phyloP scores from a whole-genome alignment of 2,113 vertebrate genomes.

The Myxocyprinus asiaticus region DNA sequence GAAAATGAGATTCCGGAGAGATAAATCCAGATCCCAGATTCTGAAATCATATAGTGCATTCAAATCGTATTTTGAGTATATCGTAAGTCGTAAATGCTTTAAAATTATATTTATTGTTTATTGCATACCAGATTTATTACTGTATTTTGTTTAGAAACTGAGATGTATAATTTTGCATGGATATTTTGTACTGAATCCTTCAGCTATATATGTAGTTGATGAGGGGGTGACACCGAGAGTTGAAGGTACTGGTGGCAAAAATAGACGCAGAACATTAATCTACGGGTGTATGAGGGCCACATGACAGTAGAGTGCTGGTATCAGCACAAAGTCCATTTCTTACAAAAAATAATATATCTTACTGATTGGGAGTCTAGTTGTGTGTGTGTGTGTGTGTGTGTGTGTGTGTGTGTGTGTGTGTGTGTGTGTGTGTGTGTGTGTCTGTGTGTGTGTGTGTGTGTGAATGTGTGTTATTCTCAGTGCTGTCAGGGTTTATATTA shows the following conservation, averaged over 20 bases:
- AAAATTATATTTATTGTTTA: neutral
- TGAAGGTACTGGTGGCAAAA: neutral
- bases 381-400: neutral
- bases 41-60: too few relatives aligned
- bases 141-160: neutral
- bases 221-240: neutral
- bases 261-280: neutral
- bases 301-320: conserved; percentile 4
- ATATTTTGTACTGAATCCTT: neutral
- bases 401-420: too few relatives aligned
- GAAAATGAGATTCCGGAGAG: conserved; percentile 4
- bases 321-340: neutral
- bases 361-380: neutral
- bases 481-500: neutral
- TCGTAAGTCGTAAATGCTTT: too few relatives aligned
- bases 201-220: neutral
- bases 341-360: neutral
- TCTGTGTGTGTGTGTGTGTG: neutral
- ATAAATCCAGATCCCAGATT: neutral
- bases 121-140: neutral
- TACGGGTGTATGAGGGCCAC: neutral
- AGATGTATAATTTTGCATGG: neutral
- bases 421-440: too few relatives aligned
- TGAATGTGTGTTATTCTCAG: neutral
- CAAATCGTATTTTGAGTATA: too few relatives aligned